Percentiles rank a stretch among this genome's conserved stretches.
Evolutionary conservation across 2,888 invertebrate genomes (phyloP).

Genomic region (Leucania comma): DNA sequence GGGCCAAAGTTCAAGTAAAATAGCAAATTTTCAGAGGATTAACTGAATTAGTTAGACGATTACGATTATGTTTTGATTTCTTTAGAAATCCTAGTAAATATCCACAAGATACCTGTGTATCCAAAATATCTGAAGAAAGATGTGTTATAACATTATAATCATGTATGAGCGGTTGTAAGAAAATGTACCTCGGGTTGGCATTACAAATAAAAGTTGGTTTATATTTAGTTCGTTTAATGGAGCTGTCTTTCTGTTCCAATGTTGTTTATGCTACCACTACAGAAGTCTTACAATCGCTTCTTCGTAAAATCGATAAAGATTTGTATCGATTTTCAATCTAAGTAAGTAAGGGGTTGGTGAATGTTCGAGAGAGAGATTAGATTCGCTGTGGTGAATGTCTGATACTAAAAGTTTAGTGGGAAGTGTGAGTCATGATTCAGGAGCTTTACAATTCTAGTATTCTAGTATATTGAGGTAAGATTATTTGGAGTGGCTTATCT

Average conservation of each 20-base stretch:
- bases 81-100: too few relatives aligned
- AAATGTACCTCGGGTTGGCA: too few relatives aligned
- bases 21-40: too few relatives aligned
- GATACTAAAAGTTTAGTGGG: background rate
- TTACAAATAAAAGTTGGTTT: too few relatives aligned
- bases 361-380: conserved; percentile 36
- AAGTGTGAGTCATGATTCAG: background rate
- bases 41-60: too few relatives aligned
- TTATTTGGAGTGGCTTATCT: background rate
- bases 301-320: conserved; percentile 33
- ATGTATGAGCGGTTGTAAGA: too few relatives aligned
- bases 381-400: background rate
- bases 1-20: too few relatives aligned
- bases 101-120: too few relatives aligned
- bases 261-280: background rate
- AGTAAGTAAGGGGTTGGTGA: conserved; percentile 26
- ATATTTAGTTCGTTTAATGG: too few relatives aligned
- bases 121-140: too few relatives aligned
- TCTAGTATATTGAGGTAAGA: background rate
- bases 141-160: too few relatives aligned
- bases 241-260: background rate
- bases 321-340: conserved; percentile 49
- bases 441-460: background rate
- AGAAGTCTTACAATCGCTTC: conserved; percentile 38
- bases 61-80: too few relatives aligned